Evolutionary conservation across 2,888 invertebrate species (phyloP).

Genomic region (Serripes groenlandicus): DNA sequence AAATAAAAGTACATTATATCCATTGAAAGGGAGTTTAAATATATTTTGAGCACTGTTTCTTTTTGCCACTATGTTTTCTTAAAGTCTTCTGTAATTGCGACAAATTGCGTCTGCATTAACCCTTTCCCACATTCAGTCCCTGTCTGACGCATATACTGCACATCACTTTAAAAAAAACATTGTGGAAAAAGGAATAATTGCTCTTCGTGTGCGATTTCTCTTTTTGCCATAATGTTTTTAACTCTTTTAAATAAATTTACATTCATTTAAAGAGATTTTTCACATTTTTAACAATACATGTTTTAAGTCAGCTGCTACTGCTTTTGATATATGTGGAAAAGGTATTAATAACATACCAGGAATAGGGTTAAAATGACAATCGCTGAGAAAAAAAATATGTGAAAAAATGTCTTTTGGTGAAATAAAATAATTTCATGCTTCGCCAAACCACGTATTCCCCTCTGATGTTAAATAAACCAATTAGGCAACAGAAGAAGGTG

Average conservation of each 20-base stretch:
- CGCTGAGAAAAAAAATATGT: too few species aligned
- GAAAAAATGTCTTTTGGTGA: too few species aligned
- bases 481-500: neutral
- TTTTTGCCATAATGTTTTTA: neutral
- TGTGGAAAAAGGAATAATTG: neutral
- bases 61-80: neutral
- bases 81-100: neutral
- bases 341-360: too few species aligned
- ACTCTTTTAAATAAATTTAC: too few species aligned
- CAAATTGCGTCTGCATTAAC: too few species aligned
- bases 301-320: too few species aligned
- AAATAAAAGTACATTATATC: neutral
- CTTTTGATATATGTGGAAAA: too few species aligned
- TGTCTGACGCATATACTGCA: neutral
- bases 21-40: neutral
- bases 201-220: neutral
- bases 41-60: neutral
- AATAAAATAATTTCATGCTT: neutral
- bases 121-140: neutral
- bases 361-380: too few species aligned
- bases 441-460: neutral
- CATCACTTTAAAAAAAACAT: neutral
- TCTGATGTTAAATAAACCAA: slow-evolving; percentile 1
- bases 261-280: too few species aligned
- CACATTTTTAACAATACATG: too few species aligned